These are phyloP conservation scores for Pollenia amentaria DNA, from an alignment of 2,888 invertebrate species.

Conservation along the genomic window DNA sequence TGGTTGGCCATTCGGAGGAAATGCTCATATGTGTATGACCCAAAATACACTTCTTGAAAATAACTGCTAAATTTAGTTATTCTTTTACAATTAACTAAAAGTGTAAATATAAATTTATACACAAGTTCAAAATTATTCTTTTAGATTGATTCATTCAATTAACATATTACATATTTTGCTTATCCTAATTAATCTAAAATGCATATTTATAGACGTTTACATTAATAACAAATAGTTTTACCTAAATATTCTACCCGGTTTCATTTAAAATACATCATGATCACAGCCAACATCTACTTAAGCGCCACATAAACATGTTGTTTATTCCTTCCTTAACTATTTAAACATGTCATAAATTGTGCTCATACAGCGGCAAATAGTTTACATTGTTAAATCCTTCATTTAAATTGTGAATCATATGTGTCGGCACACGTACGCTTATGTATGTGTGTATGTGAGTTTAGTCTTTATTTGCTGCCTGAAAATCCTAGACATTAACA, in stretches of 20 bases:
- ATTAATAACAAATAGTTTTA: background rate
- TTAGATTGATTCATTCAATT: background rate
- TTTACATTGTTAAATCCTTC: conserved; percentile 64
- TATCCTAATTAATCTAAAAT: background rate
- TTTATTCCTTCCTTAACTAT: conserved; percentile 48
- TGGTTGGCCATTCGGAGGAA: too few relatives aligned
- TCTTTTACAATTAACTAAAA: too few relatives aligned
- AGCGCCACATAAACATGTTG: conserved; percentile 10
- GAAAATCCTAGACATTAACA: conserved; percentile 59
- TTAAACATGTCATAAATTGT: conserved; percentile 57
- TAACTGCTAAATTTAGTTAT: too few relatives aligned
- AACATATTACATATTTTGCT: too few relatives aligned
- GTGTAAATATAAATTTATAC: too few relatives aligned
- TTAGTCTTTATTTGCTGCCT: conserved; percentile 36
- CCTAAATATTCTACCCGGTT: background rate
- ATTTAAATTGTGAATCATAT: conserved; percentile 59
- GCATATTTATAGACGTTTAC: background rate
- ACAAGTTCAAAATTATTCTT: background rate
- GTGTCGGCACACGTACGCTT: conserved; percentile 1
- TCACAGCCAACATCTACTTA: conserved; percentile 4
- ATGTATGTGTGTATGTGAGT: background rate
- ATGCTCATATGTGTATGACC: too few relatives aligned
- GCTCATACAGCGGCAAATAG: conserved; percentile 49
- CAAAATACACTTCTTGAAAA: too few relatives aligned
- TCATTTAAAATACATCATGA: conserved; percentile 42